These are phyloP conservation scores for Lanius ludovicianus DNA, from an alignment of 2,113 vertebrate genomes.

Conservation along the genomic window DNA sequence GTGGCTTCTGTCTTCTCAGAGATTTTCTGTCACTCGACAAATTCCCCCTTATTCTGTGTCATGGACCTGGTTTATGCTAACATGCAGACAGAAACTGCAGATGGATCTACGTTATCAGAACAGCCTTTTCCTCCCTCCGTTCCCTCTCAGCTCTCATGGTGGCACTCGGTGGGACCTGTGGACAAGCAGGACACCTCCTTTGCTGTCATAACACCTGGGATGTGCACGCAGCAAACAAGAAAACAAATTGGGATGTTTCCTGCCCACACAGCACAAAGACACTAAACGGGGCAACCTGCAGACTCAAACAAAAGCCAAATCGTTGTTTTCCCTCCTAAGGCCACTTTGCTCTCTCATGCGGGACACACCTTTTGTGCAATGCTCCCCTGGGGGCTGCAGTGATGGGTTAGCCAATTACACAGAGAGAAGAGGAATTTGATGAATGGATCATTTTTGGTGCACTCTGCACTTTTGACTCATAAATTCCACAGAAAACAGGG, in stretches of 20 bases:
- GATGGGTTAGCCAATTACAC: slow-evolving; percentile 54
- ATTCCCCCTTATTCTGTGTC: background rate
- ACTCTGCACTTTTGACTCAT: slow-evolving; percentile 70
- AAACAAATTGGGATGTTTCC: background rate
- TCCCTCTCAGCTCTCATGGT: fast-evolving
- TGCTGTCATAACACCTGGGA: fast-evolving
- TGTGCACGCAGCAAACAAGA: background rate
- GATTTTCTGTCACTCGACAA: background rate
- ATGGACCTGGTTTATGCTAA: background rate
- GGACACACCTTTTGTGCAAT: slow-evolving; percentile 38
- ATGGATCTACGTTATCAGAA: background rate
- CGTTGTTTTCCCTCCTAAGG: background rate
- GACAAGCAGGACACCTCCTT: fast-evolving
- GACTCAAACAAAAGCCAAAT: background rate
- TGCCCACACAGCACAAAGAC: background rate
- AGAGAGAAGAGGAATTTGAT: slow-evolving; percentile 24
- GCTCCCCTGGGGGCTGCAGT: slow-evolving; percentile 8
- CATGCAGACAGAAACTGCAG: background rate
- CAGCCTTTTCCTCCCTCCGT: background rate
- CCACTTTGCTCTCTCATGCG: background rate
- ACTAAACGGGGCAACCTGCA: background rate
- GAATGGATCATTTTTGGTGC: slow-evolving; percentile 60
- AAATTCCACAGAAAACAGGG: slow-evolving; percentile 67
- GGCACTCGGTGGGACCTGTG: fast-evolving
- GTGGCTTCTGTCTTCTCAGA: background rate